These are phyloP conservation scores for Xenopus borealis DNA, from an alignment of 2,113 vertebrate genomes.

Conservation along the genomic window DNA sequence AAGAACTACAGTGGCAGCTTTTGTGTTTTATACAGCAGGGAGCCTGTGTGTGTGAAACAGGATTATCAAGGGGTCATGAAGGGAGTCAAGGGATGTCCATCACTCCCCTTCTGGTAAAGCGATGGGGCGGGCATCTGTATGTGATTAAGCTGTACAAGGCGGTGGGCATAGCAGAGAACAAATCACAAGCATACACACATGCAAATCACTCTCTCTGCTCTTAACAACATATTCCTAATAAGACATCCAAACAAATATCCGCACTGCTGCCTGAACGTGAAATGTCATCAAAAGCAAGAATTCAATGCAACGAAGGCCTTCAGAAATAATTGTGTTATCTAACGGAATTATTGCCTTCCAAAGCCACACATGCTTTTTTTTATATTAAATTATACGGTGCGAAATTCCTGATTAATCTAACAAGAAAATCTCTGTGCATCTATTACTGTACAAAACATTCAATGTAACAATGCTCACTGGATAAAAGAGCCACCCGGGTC, in stretches of 20 bases:
- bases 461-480: slow-evolving; percentile 16
- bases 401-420: slow-evolving; percentile 32
- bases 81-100: slow-evolving; percentile 94
- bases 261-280: slow-evolving; percentile 50
- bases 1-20: slow-evolving; percentile 86
- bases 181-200: slow-evolving; percentile 75
- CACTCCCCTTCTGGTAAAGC: slow-evolving; percentile 86
- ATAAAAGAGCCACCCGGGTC: slow-evolving; percentile 17
- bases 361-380: background rate
- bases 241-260: slow-evolving; percentile 71
- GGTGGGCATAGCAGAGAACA: slow-evolving; percentile 69
- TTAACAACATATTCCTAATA: slow-evolving; percentile 72
- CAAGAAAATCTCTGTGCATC: background rate
- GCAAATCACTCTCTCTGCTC: slow-evolving; percentile 71
- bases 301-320: slow-evolving; percentile 48
- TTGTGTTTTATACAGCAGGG: slow-evolving; percentile 91
- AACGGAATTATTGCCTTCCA: slow-evolving; percentile 3
- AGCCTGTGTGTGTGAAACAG: slow-evolving; percentile 95
- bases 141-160: slow-evolving; percentile 93
- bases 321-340: slow-evolving; percentile 25
- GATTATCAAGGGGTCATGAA: slow-evolving; percentile 98
- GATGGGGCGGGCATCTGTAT: slow-evolving; percentile 78
- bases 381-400: too few species aligned
- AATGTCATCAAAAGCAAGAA: slow-evolving; percentile 43
- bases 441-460: slow-evolving; percentile 48